phyloP scores from a whole-genome alignment of 2,888 invertebrate species.

The Drosophila imparisetae region DNA sequence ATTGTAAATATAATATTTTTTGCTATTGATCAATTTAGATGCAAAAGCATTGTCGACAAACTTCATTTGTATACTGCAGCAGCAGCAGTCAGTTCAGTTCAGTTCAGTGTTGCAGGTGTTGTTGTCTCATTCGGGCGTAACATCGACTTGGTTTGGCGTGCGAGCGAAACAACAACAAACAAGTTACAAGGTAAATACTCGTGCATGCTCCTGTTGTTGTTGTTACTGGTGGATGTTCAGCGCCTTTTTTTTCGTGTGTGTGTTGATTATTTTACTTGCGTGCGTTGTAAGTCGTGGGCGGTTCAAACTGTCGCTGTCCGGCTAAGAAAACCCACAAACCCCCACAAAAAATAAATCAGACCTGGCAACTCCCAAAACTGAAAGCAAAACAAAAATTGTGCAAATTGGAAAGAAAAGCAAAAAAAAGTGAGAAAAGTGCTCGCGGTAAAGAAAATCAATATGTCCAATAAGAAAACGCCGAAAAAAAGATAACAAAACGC shows the following conservation, averaged over 20 bases:
- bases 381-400: conserved; percentile 8
- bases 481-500: conserved; percentile 39
- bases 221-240: conserved; percentile 76
- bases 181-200: conserved; percentile 79
- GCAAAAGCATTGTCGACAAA: conserved; percentile 44
- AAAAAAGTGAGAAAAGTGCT: conserved; percentile 22
- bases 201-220: conserved; percentile 57
- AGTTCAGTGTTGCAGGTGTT: conserved; percentile 54
- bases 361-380: conserved; percentile 1
- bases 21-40: background rate
- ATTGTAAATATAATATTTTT: background rate
- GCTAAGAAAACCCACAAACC: conserved; percentile 9
- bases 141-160: conserved; percentile 63
- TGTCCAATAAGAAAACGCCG: conserved; percentile 64
- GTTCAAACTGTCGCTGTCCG: conserved; percentile 42
- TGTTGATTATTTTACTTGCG: conserved; percentile 78
- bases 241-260: conserved; percentile 74
- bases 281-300: conserved; percentile 76
- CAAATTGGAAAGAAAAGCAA: conserved; percentile 31
- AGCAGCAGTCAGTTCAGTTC: conserved; percentile 19
- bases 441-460: conserved; percentile 71
- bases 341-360: conserved; percentile 14
- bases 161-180: conserved; percentile 80
- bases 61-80: conserved; percentile 67
- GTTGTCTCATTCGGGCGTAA: conserved; percentile 67